Evolutionary conservation across 1,140 invertebrate genomes (phyloP), one percentile per base, ranked within the genome.

Genomic region (Pachypsylla venusta): DNA sequence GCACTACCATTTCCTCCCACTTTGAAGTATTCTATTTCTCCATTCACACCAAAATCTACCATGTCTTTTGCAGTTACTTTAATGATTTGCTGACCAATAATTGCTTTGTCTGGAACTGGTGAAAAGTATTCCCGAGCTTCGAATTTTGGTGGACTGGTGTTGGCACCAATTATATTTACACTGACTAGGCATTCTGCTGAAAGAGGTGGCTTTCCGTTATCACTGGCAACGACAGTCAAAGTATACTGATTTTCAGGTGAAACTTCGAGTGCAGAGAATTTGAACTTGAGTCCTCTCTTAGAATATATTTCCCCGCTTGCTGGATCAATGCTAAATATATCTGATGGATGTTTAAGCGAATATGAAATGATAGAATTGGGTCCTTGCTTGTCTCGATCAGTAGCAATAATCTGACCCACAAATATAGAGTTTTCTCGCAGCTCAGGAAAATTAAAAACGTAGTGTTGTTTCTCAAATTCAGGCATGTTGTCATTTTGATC

Each of bases 401-500:
- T 82, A 1, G 92, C 92, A 16, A 82, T 78, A 0, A 96, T 89
- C 74, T 90, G 87, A 2, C 92, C 91, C 19, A 94, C 87, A 70
- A 87, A 83, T 0, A 86, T 81, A 28, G 87, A 79, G 53, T 80
- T 77, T 54, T 79, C 76, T 69, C 91, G 85, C 5, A 88, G 73
- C 70, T 94, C 90, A 0, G 89, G 87, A 60, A 96, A 87, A 68
- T 93, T 88, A 67, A 94, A 93, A 65, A 82, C 84, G 67, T 95
- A 95, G 61, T 79, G 84, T 0, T 83, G 82, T 66, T 88, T 80
- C 64, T 91, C 87, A 68, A 94, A 96, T 71, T 89, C 85, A 0
- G 93, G 93, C 0, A 89, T 81, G 70, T 94, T 94, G 69, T 96
- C 93, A 71, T 96, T 96, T 64, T 92, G 87, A 74, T 96, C 93